Base-by-base conservation (phyloP, 2,113 vertebrate species). In the Hemiscyllium ocellatum region DNA sequence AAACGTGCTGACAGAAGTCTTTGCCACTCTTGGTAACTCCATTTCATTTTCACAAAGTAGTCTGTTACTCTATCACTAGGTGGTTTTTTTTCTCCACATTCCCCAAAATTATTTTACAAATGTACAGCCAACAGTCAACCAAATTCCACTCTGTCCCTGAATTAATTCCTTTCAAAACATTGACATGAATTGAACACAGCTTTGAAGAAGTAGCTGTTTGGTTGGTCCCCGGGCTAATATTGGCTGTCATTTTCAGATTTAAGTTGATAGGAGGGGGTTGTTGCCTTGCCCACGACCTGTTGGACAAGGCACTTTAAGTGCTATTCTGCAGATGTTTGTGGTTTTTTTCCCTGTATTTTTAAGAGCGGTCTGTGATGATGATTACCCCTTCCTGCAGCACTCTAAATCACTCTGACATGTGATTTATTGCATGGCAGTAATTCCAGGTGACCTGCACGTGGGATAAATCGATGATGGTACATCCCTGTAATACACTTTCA, bases 351-450 rank as follows among this genome's bases (percentile, higher is more conserved):
- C 87, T 50, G 66, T 42, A 69, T 47, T 52, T 72, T 50, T 95
- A 72, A 95, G 89, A n/a, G 61, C 33, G 4, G 26, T 13, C 47
- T 76, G 69, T 95, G 42, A 95, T 72, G 29, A 50, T 19, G 50
- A 50, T 50, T 50, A 52, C 37, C 69, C 47, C 47, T 29, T 29
- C 2, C 94, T 76, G 3, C 69, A 72, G 17, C 10, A 47, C 69
- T 94, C 22, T 72, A 29, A 95, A 13, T 47, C 66, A 33, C 42
- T 47, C 42, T 47, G 42, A 47, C 42, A 47, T 47, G 68, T 52
- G 69, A 95, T 95, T 95, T 95, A 95, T 95, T 95, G 68, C 52
- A 47, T 47, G 26, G 42, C 52, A 52, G 68, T 72, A 72, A 52
- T 72, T 72, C 69, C 50, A 24, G 47, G 33, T 95, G 66, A 95